Percentiles rank a stretch among this genome's conserved stretches.
Evolutionary conservation across 2,797 vertebrate genomes (phyloP).

Genomic region (Benthosema pterotum): DNA sequence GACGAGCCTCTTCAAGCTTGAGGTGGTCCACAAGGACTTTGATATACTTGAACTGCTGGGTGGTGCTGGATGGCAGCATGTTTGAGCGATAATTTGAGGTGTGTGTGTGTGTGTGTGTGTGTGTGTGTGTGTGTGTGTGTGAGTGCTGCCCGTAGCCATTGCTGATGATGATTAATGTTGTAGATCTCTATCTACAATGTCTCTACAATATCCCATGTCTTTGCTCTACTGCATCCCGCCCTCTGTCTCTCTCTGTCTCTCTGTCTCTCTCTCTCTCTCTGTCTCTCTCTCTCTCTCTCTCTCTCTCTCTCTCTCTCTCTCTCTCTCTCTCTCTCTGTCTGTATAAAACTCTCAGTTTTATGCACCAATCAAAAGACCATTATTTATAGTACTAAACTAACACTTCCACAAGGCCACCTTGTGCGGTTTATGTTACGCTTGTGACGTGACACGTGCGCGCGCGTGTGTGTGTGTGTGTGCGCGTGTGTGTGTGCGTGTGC

Average conservation of each 20-base stretch:
- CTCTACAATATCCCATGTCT: conserved; percentile 32
- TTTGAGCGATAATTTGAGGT: too few relatives aligned
- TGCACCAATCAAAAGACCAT: conserved; percentile 54
- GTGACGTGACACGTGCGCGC: not conserved
- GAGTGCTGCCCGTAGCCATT: not conserved
- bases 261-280: conserved; percentile 8
- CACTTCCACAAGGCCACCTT: conserved; percentile 40
- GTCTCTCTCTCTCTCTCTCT: conserved; percentile 5
- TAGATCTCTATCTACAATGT: conserved; percentile 51
- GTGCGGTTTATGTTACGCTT: too few relatives aligned
- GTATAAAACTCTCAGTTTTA: conserved; percentile 21
- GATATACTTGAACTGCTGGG: too few relatives aligned
- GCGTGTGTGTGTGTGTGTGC: conserved; percentile 15
- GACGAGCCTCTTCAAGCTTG: too few relatives aligned
- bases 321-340: not conserved
- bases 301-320: conserved; percentile 12
- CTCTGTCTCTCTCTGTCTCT: conserved; percentile 8
- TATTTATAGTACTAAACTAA: conserved; percentile 51
- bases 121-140: conserved; percentile 10
- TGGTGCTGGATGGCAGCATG: too few relatives aligned
- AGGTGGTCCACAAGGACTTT: too few relatives aligned
- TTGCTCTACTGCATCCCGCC: conserved; percentile 42
- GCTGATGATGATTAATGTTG: conserved; percentile 60
- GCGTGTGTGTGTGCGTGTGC: conserved; percentile 7
- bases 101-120: conserved; percentile 15